Conservation (phyloP, 2,797 vertebrate species). For the Xiphophorus birchmanni region DNA sequence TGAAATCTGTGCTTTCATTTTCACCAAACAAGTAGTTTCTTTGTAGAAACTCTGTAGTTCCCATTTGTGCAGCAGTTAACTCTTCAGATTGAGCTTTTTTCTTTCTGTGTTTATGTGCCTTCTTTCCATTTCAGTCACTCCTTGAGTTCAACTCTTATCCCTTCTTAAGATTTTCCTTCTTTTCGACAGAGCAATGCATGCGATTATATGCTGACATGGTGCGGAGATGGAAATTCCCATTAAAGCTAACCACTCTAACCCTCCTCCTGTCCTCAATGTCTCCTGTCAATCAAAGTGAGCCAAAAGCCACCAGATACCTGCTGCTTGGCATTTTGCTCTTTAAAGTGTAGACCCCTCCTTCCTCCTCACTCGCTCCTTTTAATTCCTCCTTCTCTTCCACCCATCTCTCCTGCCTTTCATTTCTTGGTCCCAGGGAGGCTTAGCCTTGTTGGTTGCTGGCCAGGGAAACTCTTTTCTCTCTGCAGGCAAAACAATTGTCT, state of each 20-base stretch:
- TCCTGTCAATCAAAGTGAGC: constrained; percentile 47
- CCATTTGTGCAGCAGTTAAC: neutral
- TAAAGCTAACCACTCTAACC: neutral
- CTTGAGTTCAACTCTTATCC: neutral
- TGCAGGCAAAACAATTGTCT: constrained; percentile 71
- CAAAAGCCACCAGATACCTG: constrained; percentile 73
- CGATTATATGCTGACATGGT: neutral
- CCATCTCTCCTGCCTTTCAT: constrained; percentile 50
- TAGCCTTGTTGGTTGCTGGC: constrained; percentile 69
- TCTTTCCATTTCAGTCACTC: neutral
- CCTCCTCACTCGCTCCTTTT: constrained; percentile 26
- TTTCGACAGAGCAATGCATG: neutral
- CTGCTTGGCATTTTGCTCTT: constrained; percentile 52
- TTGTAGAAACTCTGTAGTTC: neutral
- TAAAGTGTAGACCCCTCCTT: constrained; percentile 33
- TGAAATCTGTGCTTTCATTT: neutral
- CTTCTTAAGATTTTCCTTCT: neutral
- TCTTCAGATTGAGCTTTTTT: neutral
- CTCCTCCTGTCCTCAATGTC: neutral
- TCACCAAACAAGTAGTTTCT: neutral
- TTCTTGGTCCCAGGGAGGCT: constrained; percentile 56
- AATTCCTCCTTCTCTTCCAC: constrained; percentile 37
- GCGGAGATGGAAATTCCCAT: constrained; percentile 1
- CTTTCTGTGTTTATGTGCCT: neutral
- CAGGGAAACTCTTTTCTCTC: constrained; percentile 71